A percentile compares a stretch with the other conserved stretches of the same genome.
These are phyloP conservation scores for Drosophila parthenogenetica DNA, from an alignment of 2,888 invertebrate species.

Conservation along the genomic window DNA sequence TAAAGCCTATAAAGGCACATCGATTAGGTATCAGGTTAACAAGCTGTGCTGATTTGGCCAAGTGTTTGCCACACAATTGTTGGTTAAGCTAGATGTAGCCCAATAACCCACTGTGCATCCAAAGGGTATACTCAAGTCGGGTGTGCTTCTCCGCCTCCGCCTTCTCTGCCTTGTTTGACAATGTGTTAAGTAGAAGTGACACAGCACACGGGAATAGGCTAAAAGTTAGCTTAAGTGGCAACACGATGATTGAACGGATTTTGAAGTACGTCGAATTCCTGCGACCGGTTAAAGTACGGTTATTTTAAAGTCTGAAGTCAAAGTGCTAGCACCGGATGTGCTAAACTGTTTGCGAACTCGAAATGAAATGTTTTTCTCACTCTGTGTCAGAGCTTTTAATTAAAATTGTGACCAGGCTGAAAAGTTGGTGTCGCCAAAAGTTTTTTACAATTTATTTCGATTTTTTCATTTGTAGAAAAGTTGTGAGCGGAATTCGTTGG, in stretches of 20 bases:
- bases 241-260: conserved; percentile 69
- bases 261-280: conserved; percentile 20
- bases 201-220: conserved; percentile 53
- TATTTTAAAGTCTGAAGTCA: conserved; percentile 29
- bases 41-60: background rate
- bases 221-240: conserved; percentile 43
- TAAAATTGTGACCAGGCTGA: conserved; percentile 66
- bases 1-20: background rate
- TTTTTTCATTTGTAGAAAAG: conserved; percentile 40
- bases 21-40: background rate
- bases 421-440: conserved; percentile 51
- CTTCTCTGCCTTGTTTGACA: conserved; percentile 48
- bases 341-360: conserved; percentile 55
- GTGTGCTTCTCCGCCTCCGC: background rate
- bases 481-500: conserved; percentile 12
- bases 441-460: background rate
- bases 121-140: background rate
- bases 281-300: conserved; percentile 4
- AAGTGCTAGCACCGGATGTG: too few relatives aligned
- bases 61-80: background rate
- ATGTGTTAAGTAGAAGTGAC: conserved; percentile 68
- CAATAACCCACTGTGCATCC: background rate
- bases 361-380: background rate
- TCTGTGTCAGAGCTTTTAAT: conserved; percentile 60
- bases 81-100: too few relatives aligned